Evolutionary conservation across 2,113 vertebrate genomes (phyloP).

Genomic region (Camelus dromedarius): DNA sequence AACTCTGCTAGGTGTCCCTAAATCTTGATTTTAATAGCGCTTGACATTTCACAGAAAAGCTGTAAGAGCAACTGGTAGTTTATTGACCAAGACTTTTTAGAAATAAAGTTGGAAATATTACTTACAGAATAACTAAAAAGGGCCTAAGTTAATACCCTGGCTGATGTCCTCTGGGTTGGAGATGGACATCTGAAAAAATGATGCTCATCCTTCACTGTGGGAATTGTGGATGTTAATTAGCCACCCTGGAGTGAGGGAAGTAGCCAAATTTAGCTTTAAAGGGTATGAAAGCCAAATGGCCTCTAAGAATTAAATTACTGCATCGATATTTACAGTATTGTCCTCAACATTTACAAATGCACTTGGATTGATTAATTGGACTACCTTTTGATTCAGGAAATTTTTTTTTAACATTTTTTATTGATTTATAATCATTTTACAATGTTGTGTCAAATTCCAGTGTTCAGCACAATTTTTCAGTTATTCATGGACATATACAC

Average conservation of each 20-base stretch:
- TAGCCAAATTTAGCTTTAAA: conserved; percentile 27
- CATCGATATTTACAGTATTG: not conserved
- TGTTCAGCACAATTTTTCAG: too few species aligned
- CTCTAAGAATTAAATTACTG: conserved; percentile 36
- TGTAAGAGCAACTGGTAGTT: not conserved
- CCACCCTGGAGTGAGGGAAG: not conserved
- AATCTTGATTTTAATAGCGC: not conserved
- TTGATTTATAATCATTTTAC: too few species aligned
- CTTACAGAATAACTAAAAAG: not conserved
- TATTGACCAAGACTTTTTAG: not conserved
- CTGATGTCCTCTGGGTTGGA: not conserved
- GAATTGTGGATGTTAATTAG: not conserved
- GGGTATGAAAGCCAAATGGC: not conserved
- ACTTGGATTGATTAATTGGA: not conserved
- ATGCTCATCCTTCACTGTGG: too few species aligned
- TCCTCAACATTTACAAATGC: not conserved
- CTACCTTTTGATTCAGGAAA: conserved; percentile 34
- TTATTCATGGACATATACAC: too few species aligned
- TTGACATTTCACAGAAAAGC: conserved; percentile 12
- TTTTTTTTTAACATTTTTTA: not conserved
- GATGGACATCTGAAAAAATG: not conserved
- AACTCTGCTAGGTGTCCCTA: not conserved
- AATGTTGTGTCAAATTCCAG: too few species aligned
- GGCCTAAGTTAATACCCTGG: not conserved
- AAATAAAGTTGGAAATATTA: conserved; percentile 14